Evolutionary conservation across 2,113 vertebrate species (phyloP), one percentile per base, ranked within the genome.

Genomic region (Eupsittula cactorum): DNA sequence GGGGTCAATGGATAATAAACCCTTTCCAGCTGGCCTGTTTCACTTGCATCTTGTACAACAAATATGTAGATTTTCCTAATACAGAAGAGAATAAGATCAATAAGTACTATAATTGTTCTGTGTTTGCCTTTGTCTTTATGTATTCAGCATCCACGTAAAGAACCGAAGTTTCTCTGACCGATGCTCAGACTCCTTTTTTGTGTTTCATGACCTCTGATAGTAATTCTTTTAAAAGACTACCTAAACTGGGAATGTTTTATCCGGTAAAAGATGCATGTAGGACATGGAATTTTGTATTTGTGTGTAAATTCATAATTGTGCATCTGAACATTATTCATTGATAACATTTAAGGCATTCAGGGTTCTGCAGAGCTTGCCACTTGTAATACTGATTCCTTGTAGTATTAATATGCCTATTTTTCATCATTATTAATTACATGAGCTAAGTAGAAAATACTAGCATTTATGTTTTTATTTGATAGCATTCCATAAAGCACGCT

Each of bases 401-500:
- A 73, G 77, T 88, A 79, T 93, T 96, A 88, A 87, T 94, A 31
- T 69, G 39, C 13, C 63, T 92, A 11, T 3, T 95, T 96, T 95
- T 90, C 37, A 69, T 59, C 91, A n/a, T 96, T 98, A 95, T 97
- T 97, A 97, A 96, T 98, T 97, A 91, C 80, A 62, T n/a, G 47
- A 55, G 44, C 49, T 85, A 88, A 95, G 68, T 83, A 95, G 90
- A 81, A 95, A 93, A 85, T 62, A 90, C 39, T 68, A 88, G 76
- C 55, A 79, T 93, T 93, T 82, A 46, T 76, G 67, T 91, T 93
- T 81, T 57, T 93, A 7, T 81, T 93, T 95, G 82, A 89, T 93
- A 94, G 86, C 12, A 10, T 91, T 88, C 50, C 73, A 82, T 94
- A 88, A 96, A 94, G 4, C 50, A 69, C 7, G 6, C 67, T 86